These are phyloP conservation scores for Theretra japonica DNA, from an alignment of 2,888 invertebrate species.

Conservation along the genomic window DNA sequence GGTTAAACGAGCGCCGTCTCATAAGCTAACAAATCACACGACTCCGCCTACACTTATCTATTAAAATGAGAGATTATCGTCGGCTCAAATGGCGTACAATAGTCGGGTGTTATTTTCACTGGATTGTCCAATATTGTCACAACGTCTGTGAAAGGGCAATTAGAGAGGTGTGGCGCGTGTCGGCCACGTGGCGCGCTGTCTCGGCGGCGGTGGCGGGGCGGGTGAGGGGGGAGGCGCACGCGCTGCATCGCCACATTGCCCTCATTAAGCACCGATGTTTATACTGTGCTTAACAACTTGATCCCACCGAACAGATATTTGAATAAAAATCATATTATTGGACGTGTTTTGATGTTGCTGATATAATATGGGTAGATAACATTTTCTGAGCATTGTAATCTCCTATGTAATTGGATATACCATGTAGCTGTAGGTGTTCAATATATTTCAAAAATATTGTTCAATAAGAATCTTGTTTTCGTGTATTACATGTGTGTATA, in stretches of 20 bases:
- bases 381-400: constrained; percentile 44
- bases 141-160: constrained; percentile 81
- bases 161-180: constrained; percentile 81
- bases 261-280: constrained; percentile 65
- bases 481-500: too few relatives aligned
- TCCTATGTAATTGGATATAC: too few relatives aligned
- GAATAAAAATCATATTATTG: constrained; percentile 47
- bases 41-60: constrained; percentile 82
- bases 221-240: constrained; percentile 54
- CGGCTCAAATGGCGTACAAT: constrained; percentile 65
- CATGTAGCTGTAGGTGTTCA: too few relatives aligned
- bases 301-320: constrained; percentile 64
- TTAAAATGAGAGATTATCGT: constrained; percentile 84
- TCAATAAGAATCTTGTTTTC: too few relatives aligned
- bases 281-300: constrained; percentile 64
- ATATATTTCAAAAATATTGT: too few relatives aligned
- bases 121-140: constrained; percentile 84
- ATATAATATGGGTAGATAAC: constrained; percentile 35
- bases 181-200: constrained; percentile 67
- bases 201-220: constrained; percentile 34
- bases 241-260: constrained; percentile 49
- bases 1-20: constrained; percentile 49
- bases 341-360: neutral
- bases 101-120: constrained; percentile 82
- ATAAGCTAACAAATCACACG: constrained; percentile 74